Conservation (phyloP, 2,113 vertebrate species). For the Mastomys natalensis region DNA sequence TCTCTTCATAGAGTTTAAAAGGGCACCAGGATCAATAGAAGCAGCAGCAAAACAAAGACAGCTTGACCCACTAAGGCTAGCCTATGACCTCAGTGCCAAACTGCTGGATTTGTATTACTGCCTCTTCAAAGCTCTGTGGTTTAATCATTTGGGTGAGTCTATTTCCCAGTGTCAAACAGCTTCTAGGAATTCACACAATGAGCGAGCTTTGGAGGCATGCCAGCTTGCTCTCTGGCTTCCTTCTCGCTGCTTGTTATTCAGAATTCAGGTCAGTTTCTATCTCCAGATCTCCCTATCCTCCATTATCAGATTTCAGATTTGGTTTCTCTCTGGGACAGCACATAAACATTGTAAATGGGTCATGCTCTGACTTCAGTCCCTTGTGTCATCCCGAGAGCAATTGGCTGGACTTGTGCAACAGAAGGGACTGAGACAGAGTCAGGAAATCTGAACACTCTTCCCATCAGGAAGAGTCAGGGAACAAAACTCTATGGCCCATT, state of each 20-base stretch:
- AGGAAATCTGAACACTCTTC: background rate
- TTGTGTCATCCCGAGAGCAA: background rate
- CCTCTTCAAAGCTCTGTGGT: background rate
- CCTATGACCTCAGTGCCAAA: background rate
- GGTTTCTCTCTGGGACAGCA: background rate
- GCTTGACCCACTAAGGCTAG: background rate
- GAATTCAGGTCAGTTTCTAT: constrained; percentile 44
- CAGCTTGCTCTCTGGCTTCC: constrained; percentile 48
- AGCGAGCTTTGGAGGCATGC: constrained; percentile 54
- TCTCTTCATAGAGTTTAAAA: background rate
- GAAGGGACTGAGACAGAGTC: background rate
- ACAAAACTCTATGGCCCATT: background rate
- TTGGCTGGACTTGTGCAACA: background rate
- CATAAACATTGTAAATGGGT: constrained; percentile 1
- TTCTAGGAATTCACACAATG: constrained; percentile 79
- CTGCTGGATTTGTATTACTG: background rate
- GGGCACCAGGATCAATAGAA: background rate
- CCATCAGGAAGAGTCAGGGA: background rate
- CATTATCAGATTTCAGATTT: background rate
- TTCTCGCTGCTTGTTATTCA: background rate
- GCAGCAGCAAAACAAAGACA: background rate
- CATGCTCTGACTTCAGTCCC: background rate
- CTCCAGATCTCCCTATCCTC: background rate
- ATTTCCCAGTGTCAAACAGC: constrained; percentile 45
- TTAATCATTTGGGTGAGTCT: background rate